A percentile compares a stretch with the other conserved stretches of the same genome.
Evolutionary conservation across 2,797 vertebrate genomes (phyloP).

Genomic region (Valencia hispanica): DNA sequence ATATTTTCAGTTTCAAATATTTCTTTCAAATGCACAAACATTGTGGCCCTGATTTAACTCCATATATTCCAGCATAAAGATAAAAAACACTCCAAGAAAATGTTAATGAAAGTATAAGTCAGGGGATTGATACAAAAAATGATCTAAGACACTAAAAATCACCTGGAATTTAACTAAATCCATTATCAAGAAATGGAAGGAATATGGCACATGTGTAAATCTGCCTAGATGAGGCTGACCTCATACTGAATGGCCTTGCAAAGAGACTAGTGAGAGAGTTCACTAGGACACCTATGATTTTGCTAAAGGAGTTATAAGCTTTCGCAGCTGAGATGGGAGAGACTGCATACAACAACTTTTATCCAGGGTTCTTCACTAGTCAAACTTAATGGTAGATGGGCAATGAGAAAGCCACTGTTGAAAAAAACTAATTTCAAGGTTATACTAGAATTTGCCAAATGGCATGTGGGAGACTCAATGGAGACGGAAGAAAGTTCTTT

Average conservation of each 20-base stretch:
- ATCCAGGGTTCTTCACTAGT: too few relatives aligned
- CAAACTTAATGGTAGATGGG: neutral
- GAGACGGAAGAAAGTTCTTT: too few relatives aligned
- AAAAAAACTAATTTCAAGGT: too few relatives aligned
- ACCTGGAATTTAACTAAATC: neutral
- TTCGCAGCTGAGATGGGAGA: neutral
- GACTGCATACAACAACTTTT: too few relatives aligned
- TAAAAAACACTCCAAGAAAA: too few relatives aligned
- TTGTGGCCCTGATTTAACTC: too few relatives aligned
- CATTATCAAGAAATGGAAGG: neutral
- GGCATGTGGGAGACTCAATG: too few relatives aligned
- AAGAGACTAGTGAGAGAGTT: neutral
- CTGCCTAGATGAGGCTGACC: neutral
- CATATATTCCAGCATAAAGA: too few relatives aligned
- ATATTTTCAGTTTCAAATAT: too few relatives aligned
- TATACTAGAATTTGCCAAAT: too few relatives aligned
- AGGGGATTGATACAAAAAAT: neutral
- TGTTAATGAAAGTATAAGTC: neutral
- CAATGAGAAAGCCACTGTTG: neutral
- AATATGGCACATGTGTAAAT: neutral
- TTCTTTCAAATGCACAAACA: too few relatives aligned
- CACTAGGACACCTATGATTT: neutral
- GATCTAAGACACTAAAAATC: neutral
- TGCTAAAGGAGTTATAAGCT: neutral
- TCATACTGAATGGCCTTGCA: too few relatives aligned